These are phyloP conservation scores for Diorhabda elongata DNA, from an alignment of 1,140 invertebrate genomes.

Conservation along the genomic window DNA sequence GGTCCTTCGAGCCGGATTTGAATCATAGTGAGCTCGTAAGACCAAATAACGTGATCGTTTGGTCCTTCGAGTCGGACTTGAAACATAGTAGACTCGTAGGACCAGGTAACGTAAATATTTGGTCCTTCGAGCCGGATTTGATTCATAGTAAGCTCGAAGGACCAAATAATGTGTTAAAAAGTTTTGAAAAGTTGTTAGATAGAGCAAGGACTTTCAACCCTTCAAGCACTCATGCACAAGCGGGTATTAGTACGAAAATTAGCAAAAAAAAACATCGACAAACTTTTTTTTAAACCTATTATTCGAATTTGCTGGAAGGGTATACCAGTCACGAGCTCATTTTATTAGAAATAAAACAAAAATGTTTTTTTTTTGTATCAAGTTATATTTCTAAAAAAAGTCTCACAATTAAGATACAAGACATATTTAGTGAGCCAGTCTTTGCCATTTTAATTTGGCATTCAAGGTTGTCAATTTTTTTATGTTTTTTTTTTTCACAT, in stretches of 20 bases:
- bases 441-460: conserved; percentile 28
- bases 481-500: conserved; percentile 5
- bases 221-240: conserved; percentile 28
- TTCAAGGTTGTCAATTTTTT: conserved; percentile 30
- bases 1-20: too few relatives aligned
- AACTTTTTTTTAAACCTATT: conserved; percentile 17
- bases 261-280: conserved; percentile 10
- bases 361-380: conserved; percentile 37
- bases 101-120: too few relatives aligned
- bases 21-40: too few relatives aligned
- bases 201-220: conserved; percentile 21
- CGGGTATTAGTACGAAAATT: conserved; percentile 17
- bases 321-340: conserved; percentile 24
- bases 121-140: too few relatives aligned
- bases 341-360: conserved; percentile 34
- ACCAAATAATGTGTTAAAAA: too few relatives aligned
- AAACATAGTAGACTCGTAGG: too few relatives aligned
- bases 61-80: too few relatives aligned
- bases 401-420: conserved; percentile 45
- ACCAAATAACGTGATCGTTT: too few relatives aligned
- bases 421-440: conserved; percentile 44
- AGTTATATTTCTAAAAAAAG: conserved; percentile 47
- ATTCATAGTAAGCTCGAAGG: too few relatives aligned
- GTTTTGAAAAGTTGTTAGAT: background rate
- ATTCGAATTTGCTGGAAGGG: conserved; percentile 32